phyloP scores from a whole-genome alignment of 2,888 invertebrate species.

The Hyles lineata region DNA sequence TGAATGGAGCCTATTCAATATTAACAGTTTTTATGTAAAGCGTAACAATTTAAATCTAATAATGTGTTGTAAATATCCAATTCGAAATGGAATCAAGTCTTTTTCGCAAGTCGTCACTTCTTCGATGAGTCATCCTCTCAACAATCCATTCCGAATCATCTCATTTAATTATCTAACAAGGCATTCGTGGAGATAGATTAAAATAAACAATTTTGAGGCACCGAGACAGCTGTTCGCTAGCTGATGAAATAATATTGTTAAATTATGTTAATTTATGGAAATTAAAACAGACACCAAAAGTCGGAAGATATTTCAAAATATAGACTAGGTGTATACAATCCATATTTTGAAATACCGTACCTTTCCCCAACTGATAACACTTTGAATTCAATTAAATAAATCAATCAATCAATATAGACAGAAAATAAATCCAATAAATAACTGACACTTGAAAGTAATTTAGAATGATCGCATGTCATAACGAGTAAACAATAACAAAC shows the following conservation, averaged over 20 bases:
- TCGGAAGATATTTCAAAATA: neutral
- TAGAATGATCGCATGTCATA: neutral
- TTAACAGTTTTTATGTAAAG: conserved; percentile 10
- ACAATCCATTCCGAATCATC: neutral
- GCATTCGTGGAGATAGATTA: conserved; percentile 1
- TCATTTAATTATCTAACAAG: conserved; percentile 3
- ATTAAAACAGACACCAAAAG: neutral
- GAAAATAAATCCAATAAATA: neutral
- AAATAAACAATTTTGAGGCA: neutral
- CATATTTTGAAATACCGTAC: neutral
- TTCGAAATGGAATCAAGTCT: neutral
- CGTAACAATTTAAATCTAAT: conserved; percentile 20
- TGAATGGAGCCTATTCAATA: neutral
- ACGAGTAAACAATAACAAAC: neutral
- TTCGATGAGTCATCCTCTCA: neutral
- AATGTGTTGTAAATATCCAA: conserved; percentile 12
- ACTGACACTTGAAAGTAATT: neutral
- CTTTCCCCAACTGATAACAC: neutral
- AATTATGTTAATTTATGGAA: neutral
- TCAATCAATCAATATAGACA: neutral
- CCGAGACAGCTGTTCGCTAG: conserved; percentile 3
- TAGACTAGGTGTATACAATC: neutral
- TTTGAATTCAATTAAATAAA: neutral
- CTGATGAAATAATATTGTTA: conserved; percentile 1
- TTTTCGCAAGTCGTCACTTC: too few relatives aligned